A percentile compares a stretch with the other conserved stretches of the same genome.
Evolutionary conservation across 2,113 vertebrate genomes (phyloP).

Genomic region (Pterophyllum scalare): DNA sequence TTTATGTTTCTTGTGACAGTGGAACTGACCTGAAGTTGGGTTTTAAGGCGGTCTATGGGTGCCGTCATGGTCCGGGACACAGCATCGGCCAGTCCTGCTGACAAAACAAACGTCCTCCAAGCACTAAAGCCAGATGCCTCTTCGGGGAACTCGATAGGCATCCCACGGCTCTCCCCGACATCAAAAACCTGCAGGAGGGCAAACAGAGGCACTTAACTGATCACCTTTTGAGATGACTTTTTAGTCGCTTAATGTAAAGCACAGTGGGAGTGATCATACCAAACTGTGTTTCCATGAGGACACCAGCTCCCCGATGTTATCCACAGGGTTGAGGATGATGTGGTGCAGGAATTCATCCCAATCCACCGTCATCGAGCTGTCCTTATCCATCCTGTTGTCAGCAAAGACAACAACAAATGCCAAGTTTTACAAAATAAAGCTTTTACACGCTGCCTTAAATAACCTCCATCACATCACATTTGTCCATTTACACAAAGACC

Average conservation of each 20-base stretch:
- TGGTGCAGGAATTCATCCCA: slow-evolving; percentile 81
- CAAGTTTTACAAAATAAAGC: not conserved
- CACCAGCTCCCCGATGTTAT: slow-evolving; percentile 78
- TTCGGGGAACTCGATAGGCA: slow-evolving; percentile 73
- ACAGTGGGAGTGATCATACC: slow-evolving; percentile 53
- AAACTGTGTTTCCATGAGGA: slow-evolving; percentile 80
- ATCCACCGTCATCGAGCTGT: slow-evolving; percentile 81
- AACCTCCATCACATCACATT: not conserved
- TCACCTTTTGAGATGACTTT: not conserved
- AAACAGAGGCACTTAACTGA: not conserved
- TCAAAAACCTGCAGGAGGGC: slow-evolving; percentile 74
- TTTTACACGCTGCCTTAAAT: fast-evolving
- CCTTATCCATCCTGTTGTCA: slow-evolving; percentile 77
- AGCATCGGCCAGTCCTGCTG: slow-evolving; percentile 75
- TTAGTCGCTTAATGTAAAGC: not conserved
- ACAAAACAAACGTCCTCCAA: slow-evolving; percentile 73
- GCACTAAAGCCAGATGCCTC: slow-evolving; percentile 62
- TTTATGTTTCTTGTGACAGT: not conserved
- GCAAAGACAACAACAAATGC: slow-evolving; percentile 12
- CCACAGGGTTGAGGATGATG: slow-evolving; percentile 79
- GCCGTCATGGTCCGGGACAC: slow-evolving; percentile 79
- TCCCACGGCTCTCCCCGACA: slow-evolving; percentile 78
- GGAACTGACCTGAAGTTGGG: slow-evolving; percentile 76
- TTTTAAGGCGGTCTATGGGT: slow-evolving; percentile 81
- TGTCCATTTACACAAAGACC: not conserved